phyloP scores from a whole-genome alignment of 2,113 vertebrate genomes.

The Chitala chitala region DNA sequence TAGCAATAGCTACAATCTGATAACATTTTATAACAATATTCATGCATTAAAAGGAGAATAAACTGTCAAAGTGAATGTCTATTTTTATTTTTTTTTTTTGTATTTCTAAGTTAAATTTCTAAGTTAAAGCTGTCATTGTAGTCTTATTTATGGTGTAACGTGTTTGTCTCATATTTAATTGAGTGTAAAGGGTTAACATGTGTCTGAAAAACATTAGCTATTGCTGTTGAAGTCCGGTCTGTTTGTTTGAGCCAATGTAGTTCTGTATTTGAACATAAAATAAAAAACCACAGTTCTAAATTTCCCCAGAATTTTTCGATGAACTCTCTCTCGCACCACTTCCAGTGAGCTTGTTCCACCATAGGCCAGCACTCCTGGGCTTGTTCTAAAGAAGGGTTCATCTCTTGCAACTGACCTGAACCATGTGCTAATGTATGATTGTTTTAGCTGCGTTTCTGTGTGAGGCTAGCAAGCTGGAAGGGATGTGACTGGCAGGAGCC shows the following conservation, averaged over 20 bases:
- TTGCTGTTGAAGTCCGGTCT: background rate
- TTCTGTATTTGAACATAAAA: slow-evolving; percentile 13
- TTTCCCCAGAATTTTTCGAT: background rate
- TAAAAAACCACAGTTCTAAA: slow-evolving; percentile 5
- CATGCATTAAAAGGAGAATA: slow-evolving; percentile 47
- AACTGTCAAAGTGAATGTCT: slow-evolving; percentile 68
- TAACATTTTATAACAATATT: slow-evolving; percentile 7
- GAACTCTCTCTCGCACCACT: too few species aligned
- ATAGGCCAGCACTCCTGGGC: too few species aligned
- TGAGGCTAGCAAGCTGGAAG: too few species aligned
- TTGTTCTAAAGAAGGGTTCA: too few species aligned
- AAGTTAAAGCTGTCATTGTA: slow-evolving; percentile 36
- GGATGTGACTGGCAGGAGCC: too few species aligned
- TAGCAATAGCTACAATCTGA: slow-evolving; percentile 40
- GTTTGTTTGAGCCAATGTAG: background rate
- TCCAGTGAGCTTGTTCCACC: too few species aligned
- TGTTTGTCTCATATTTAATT: slow-evolving; percentile 70
- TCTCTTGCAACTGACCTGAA: too few species aligned
- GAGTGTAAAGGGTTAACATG: slow-evolving; percentile 49
- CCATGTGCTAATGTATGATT: too few species aligned
- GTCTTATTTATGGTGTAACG: slow-evolving; percentile 67
- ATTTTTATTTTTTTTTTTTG: slow-evolving; percentile 48
- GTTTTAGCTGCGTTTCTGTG: too few species aligned
- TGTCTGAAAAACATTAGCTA: slow-evolving; percentile 11
- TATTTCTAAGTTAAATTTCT: slow-evolving; percentile 37